A percentile compares a stretch with the other conserved stretches of the same genome.
Conservation (phyloP, 2,113 vertebrate species). For the Pyxicephalus adspersus region DNA sequence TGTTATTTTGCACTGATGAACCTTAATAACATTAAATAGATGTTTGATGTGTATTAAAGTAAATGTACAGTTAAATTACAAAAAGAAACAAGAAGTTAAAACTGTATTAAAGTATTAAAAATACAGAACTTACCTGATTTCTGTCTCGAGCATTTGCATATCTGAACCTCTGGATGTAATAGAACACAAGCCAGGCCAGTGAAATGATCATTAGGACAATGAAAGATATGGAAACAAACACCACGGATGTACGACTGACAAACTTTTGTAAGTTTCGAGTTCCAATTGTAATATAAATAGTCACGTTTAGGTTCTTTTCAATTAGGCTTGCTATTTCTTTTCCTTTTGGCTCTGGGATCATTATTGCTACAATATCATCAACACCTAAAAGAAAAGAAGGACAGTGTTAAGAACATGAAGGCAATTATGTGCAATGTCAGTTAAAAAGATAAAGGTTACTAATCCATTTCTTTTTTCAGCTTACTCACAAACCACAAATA, state of each 20-base stretch:
- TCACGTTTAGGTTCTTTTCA: slow-evolving; percentile 83
- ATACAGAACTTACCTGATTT: slow-evolving; percentile 83
- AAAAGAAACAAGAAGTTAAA: neutral
- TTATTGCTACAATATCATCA: slow-evolving; percentile 91
- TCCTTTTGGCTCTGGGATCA: slow-evolving; percentile 95
- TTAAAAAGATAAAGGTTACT: neutral
- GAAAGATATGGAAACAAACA: slow-evolving; percentile 99
- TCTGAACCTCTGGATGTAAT: slow-evolving; percentile 97
- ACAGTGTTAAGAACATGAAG: neutral
- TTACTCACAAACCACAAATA: neutral
- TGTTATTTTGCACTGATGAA: too few relatives aligned
- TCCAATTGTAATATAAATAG: slow-evolving; percentile 91
- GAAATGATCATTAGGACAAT: slow-evolving; percentile 99
- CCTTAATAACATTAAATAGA: too few relatives aligned
- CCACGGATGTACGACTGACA: slow-evolving; percentile 95
- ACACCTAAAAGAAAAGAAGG: slow-evolving; percentile 74
- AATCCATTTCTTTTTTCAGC: neutral
- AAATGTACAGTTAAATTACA: too few relatives aligned
- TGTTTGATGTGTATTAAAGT: too few relatives aligned
- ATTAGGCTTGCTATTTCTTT: slow-evolving; percentile 88
- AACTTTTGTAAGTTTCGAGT: slow-evolving; percentile 98
- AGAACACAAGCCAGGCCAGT: slow-evolving; percentile 97
- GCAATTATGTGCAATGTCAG: slow-evolving; percentile 11
- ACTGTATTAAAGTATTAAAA: too few relatives aligned
- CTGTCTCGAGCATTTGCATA: slow-evolving; percentile 95